A percentile compares a stretch with the other conserved stretches of the same genome.
Evolutionary conservation across 2,797 vertebrate species (phyloP).

Genomic region (Spea hammondii): DNA sequence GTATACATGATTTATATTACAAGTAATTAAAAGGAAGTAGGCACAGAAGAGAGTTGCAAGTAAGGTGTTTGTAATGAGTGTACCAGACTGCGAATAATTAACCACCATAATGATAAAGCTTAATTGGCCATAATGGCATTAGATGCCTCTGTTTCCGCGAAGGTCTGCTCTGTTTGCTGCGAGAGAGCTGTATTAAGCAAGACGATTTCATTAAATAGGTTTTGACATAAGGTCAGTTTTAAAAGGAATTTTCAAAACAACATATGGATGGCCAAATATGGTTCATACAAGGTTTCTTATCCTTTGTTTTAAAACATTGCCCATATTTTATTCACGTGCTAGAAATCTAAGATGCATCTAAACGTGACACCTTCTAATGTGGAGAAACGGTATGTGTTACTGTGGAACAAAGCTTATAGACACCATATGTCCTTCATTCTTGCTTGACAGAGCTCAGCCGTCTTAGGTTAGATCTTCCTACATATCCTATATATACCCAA

Average conservation of each 20-base stretch:
- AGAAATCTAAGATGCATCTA: constrained; percentile 29
- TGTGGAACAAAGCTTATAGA: background rate
- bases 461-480: background rate
- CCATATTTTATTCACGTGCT: constrained; percentile 34
- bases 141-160: background rate
- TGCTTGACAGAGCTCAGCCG: background rate
- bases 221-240: background rate
- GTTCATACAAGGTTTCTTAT: background rate
- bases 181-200: background rate
- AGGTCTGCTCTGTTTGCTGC: constrained; percentile 6
- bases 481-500: background rate
- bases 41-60: background rate
- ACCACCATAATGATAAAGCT: background rate
- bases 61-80: background rate
- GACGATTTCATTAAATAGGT: background rate
- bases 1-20: background rate
- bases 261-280: constrained; percentile 2
- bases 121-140: constrained; percentile 16
- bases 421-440: constrained; percentile 23
- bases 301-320: constrained; percentile 29
- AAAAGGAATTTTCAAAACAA: background rate
- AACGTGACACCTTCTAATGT: constrained; percentile 27
- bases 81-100: background rate
- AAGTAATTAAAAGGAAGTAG: background rate
- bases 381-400: constrained; percentile 20